These are phyloP conservation scores for Aricia artaxerxes DNA, from an alignment of 2,888 invertebrate species.

Conservation along the genomic window DNA sequence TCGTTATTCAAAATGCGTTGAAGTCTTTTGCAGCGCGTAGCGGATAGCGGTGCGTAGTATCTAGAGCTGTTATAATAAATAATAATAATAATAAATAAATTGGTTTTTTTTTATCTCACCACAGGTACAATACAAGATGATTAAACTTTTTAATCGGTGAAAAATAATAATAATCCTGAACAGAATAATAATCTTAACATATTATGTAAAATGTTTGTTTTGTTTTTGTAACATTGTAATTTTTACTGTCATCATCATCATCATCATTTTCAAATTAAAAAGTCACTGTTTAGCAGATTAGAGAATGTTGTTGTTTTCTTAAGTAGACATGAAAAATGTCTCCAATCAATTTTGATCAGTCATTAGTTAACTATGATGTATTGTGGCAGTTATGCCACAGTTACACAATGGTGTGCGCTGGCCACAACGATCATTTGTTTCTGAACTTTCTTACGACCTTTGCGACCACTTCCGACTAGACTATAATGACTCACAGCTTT, in stretches of 20 bases:
- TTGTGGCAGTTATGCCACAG: background rate
- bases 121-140: no score
- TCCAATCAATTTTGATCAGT: background rate
- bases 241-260: background rate
- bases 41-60: background rate
- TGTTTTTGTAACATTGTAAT: background rate
- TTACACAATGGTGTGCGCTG: slow-evolving; percentile 19
- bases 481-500: slow-evolving; percentile 24
- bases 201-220: background rate
- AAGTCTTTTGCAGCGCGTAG: slow-evolving; percentile 16
- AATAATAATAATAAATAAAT: no score
- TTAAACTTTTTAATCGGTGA: no score
- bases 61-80: background rate
- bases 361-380: slow-evolving; percentile 13
- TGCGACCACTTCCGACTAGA: slow-evolving; percentile 25
- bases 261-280: background rate
- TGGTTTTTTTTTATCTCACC: no score
- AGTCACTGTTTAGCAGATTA: background rate
- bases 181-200: no score
- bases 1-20: background rate
- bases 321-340: background rate
- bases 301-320: background rate
- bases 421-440: slow-evolving; percentile 21
- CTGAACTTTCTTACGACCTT: slow-evolving; percentile 30
- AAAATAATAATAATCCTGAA: no score